Conservation (phyloP, 2,888 invertebrate genomes). For the Machimus rusticus region DNA sequence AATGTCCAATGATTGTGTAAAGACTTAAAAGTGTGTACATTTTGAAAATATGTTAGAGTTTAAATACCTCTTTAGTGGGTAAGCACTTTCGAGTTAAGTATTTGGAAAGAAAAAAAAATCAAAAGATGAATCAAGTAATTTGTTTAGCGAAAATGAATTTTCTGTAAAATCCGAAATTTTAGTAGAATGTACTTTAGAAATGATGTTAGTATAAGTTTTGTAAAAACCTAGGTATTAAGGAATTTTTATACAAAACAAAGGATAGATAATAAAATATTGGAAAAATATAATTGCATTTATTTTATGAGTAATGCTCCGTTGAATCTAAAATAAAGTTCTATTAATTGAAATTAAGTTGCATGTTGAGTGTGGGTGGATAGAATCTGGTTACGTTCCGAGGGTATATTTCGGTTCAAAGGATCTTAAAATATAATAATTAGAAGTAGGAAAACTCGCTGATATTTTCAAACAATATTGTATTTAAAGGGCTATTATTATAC, state of each 20-base stretch:
- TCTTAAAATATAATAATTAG: too few relatives aligned
- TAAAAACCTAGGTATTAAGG: conserved; percentile 14
- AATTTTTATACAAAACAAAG: conserved; percentile 20
- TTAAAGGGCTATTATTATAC: too few relatives aligned
- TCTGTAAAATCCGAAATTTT: neutral
- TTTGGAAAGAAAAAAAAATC: neutral
- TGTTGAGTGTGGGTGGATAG: too few relatives aligned
- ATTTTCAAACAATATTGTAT: too few relatives aligned
- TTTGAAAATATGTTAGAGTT: conserved; percentile 20
- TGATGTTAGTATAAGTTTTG: neutral
- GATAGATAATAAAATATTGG: conserved; percentile 12
- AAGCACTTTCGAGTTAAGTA: neutral
- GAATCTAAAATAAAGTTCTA: too few relatives aligned
- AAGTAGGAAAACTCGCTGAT: too few relatives aligned
- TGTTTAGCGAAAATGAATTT: neutral
- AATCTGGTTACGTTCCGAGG: too few relatives aligned
- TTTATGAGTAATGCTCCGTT: neutral
- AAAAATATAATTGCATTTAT: neutral
- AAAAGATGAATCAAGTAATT: neutral
- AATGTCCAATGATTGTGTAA: neutral
- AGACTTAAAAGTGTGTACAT: conserved; percentile 3
- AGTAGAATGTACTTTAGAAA: neutral
- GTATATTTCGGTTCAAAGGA: too few relatives aligned
- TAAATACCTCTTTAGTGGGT: conserved; percentile 17
- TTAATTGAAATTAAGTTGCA: too few relatives aligned